phyloP scores from a whole-genome alignment of 2,888 invertebrate species.

The Clitarchus hookeri region DNA sequence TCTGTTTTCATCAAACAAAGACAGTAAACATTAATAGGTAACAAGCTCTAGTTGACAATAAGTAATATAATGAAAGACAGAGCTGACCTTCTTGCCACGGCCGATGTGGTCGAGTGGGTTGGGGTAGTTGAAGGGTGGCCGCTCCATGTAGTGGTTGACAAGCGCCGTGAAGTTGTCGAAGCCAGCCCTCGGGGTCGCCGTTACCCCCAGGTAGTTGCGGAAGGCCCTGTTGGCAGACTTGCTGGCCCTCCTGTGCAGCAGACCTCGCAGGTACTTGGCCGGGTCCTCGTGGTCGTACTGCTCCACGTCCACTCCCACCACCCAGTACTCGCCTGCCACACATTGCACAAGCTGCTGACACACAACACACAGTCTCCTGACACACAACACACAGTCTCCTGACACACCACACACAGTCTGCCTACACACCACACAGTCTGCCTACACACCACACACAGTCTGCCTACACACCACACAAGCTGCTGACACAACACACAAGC shows the following conservation, averaged over 20 bases:
- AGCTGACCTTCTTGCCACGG: slow-evolving; percentile 69
- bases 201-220: slow-evolving; percentile 80
- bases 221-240: slow-evolving; percentile 71
- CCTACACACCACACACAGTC: too few relatives aligned
- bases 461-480: too few relatives aligned
- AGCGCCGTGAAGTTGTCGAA: slow-evolving; percentile 73
- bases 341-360: too few relatives aligned
- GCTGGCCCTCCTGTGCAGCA: slow-evolving; percentile 64
- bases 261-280: slow-evolving; percentile 76
- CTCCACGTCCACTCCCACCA: slow-evolving; percentile 88
- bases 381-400: background rate
- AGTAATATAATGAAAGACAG: too few relatives aligned
- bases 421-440: too few relatives aligned
- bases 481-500: too few relatives aligned
- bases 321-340: slow-evolving; percentile 84
- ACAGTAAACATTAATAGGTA: too few relatives aligned
- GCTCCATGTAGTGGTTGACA: slow-evolving; percentile 82
- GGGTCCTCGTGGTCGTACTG: slow-evolving; percentile 81
- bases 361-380: too few relatives aligned
- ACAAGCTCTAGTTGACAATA: too few relatives aligned
- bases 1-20: too few relatives aligned
- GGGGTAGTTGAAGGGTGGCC: slow-evolving; percentile 84
- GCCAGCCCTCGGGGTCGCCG: slow-evolving; percentile 71
- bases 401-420: too few relatives aligned
- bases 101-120: slow-evolving; percentile 77